These are phyloP conservation scores for Numenius phaeopus DNA, from an alignment of 2,797 vertebrate genomes.

Conservation along the genomic window DNA sequence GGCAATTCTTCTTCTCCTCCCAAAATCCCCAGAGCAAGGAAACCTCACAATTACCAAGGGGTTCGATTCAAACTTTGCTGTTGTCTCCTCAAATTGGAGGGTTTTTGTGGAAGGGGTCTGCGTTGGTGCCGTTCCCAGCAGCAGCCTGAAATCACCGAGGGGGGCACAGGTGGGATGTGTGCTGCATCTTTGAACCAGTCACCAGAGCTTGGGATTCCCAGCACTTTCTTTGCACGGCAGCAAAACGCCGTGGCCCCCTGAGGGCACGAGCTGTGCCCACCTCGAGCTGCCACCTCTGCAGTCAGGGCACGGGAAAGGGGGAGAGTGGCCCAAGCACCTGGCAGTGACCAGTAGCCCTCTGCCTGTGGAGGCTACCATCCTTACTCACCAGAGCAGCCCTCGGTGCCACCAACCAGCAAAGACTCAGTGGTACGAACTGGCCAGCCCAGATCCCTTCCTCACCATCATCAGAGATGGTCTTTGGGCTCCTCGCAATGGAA, in stretches of 20 bases:
- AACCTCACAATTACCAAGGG: fast-evolving
- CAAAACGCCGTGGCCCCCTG: fast-evolving
- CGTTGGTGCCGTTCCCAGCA: neutral
- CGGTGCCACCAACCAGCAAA: neutral
- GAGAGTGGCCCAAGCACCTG: neutral
- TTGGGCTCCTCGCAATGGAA: neutral
- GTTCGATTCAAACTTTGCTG: neutral
- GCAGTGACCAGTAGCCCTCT: neutral
- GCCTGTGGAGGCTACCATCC: neutral
- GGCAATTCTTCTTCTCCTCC: neutral
- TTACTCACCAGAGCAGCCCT: neutral
- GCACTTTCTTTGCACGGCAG: neutral
- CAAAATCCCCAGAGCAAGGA: neutral
- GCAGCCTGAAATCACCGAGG: neutral
- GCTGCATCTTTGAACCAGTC: no score
- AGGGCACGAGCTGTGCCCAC: fast-evolving
- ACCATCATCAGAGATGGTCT: no score
- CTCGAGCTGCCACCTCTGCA: neutral
- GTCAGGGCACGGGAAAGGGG: neutral
- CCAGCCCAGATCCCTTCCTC: neutral
- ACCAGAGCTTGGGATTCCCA: neutral
- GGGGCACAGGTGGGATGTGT: neutral
- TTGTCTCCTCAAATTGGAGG: neutral
- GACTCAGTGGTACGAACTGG: fast-evolving
- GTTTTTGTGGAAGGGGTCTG: neutral